These are phyloP conservation scores for Hemicordylus capensis DNA, from an alignment of 2,113 vertebrate species.

Conservation along the genomic window DNA sequence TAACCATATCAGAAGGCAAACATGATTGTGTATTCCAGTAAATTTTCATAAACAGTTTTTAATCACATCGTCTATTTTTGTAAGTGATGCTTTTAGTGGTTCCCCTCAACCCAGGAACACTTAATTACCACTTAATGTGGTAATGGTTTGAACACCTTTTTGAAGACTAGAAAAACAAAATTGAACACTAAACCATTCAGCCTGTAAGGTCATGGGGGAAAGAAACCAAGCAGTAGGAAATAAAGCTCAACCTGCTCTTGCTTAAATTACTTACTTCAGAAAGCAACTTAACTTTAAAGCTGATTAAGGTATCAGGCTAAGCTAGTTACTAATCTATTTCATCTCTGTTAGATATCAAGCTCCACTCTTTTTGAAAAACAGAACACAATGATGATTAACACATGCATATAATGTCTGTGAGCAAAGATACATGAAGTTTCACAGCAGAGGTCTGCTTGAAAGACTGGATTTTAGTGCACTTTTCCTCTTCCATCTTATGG, in stretches of 20 bases:
- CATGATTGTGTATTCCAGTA: not conserved
- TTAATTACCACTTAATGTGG: fast-evolving
- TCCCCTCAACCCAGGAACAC: not conserved
- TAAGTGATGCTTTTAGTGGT: not conserved
- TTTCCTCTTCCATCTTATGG: not conserved
- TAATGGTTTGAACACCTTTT: not conserved
- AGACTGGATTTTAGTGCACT: not conserved
- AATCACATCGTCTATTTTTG: not conserved
- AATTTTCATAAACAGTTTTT: conserved; percentile 10
- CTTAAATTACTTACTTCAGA: not conserved
- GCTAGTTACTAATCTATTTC: conserved; percentile 13
- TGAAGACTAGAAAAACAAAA: not conserved
- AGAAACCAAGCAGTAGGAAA: not conserved
- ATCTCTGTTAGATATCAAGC: not conserved
- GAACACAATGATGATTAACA: not conserved
- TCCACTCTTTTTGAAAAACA: conserved; percentile 8
- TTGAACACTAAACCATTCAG: not conserved
- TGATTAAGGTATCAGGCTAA: not conserved
- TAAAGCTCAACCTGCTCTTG: not conserved
- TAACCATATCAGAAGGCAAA: not conserved
- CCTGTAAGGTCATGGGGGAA: not conserved
- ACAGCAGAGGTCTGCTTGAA: not conserved
- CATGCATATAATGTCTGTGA: not conserved
- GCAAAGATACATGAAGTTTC: not conserved
- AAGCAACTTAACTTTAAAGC: conserved; percentile 3